These are phyloP conservation scores for Leptopilina clavipes DNA, from an alignment of 1,140 invertebrate genomes.

Conservation along the genomic window DNA sequence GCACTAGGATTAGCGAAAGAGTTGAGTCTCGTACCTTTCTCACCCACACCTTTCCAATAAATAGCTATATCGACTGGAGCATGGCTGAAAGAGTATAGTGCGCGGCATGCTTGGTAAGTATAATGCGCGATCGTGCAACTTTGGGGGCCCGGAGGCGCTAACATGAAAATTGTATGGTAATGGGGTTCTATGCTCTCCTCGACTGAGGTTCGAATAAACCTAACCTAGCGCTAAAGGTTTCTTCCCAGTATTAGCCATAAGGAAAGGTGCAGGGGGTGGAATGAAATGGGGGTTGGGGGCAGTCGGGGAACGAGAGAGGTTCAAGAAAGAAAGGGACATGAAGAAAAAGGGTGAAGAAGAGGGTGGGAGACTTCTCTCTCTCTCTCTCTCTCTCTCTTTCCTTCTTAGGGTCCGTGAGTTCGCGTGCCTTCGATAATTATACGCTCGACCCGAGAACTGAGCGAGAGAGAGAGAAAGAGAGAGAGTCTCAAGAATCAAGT, in stretches of 20 bases:
- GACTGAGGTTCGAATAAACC: conserved; percentile 54
- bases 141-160: conserved; percentile 68
- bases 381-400: conserved; percentile 45
- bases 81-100: conserved; percentile 35
- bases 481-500: conserved; percentile 56
- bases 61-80: conserved; percentile 8
- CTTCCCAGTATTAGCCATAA: conserved; percentile 66
- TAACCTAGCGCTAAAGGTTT: conserved; percentile 61
- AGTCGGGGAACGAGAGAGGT: conserved; percentile 27
- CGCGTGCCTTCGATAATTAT: conserved; percentile 73
- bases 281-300: background rate
- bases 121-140: conserved; percentile 68
- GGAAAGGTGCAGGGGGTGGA: conserved; percentile 27
- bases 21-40: background rate
- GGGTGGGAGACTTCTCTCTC: conserved; percentile 31
- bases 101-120: conserved; percentile 56
- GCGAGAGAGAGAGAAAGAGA: too few relatives aligned
- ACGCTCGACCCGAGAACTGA: conserved; percentile 62
- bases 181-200: conserved; percentile 60
- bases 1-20: conserved; percentile 6
- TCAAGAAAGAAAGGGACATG: conserved; percentile 40
- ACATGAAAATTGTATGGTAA: conserved; percentile 72
- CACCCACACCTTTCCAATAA: conserved; percentile 16
- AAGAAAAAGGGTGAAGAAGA: conserved; percentile 11
- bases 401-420: conserved; percentile 63